A percentile compares a stretch with the other conserved stretches of the same genome.
These are phyloP conservation scores for human (Homo sapiens) DNA, from an alignment of 2,113 vertebrate species.

Conservation along the genomic window DNA sequence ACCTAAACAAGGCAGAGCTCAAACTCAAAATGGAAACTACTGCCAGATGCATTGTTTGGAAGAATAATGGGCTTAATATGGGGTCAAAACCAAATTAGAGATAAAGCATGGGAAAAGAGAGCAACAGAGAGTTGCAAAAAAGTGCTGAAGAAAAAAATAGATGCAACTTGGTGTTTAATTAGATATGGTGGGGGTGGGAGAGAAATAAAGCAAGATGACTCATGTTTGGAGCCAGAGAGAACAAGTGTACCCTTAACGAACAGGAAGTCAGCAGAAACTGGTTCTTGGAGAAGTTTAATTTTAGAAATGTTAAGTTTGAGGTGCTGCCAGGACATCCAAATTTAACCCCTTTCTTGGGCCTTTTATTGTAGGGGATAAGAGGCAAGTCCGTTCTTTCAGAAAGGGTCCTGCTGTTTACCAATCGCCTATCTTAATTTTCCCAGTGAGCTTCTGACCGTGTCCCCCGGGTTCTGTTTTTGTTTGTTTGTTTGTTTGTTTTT, in stretches of 20 bases:
- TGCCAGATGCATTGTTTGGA: neutral
- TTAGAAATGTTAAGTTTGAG: conserved; percentile 46
- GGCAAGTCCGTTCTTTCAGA: neutral
- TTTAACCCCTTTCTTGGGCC: neutral
- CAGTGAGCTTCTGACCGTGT: neutral
- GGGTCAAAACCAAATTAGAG: conserved; percentile 9
- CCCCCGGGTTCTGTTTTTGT: neutral
- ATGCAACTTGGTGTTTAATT: conserved; percentile 26
- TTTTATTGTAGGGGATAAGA: neutral
- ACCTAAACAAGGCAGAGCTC: neutral
- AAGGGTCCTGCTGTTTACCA: neutral
- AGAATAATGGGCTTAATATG: neutral
- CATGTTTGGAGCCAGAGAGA: conserved; percentile 37
- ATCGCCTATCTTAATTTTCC: neutral
- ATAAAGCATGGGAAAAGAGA: neutral
- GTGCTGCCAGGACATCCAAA: conserved; percentile 15
- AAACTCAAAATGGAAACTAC: neutral
- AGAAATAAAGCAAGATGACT: conserved; percentile 40
- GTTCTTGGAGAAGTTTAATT: conserved; percentile 58
- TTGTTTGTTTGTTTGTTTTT: neutral
- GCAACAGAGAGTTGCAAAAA: conserved; percentile 25
- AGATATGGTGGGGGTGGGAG: conserved; percentile 22
- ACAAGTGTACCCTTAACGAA: conserved; percentile 51
- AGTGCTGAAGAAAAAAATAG: neutral
- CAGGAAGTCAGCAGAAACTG: conserved; percentile 58